A percentile compares a stretch with the other conserved stretches of the same genome.
These are phyloP conservation scores for Clarias macrocephalus DNA, from an alignment of 2,113 vertebrate genomes.

Conservation along the genomic window DNA sequence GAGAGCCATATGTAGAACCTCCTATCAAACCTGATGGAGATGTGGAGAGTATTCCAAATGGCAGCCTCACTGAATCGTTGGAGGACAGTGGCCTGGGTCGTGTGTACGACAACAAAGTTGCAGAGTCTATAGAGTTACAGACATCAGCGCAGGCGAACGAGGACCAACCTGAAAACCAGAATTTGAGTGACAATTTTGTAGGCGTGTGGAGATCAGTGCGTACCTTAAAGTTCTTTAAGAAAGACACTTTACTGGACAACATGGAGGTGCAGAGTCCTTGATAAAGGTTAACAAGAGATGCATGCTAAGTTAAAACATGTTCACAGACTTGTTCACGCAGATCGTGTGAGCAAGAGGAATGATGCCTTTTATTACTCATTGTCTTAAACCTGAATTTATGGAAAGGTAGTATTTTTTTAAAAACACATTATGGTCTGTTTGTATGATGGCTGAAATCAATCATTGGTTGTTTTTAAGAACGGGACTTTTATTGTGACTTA, in stretches of 20 bases:
- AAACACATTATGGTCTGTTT: conserved; percentile 47
- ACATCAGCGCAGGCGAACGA: conserved; percentile 57
- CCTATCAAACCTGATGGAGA: conserved; percentile 52
- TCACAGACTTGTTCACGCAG: conserved; percentile 33
- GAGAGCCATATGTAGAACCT: conserved; percentile 52
- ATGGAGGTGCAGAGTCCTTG: conserved; percentile 92
- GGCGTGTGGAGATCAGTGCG: conserved; percentile 89
- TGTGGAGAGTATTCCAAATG: conserved; percentile 38
- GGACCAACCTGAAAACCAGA: conserved; percentile 60
- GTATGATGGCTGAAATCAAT: conserved; percentile 36
- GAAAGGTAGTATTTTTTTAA: conserved; percentile 54
- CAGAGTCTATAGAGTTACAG: conserved; percentile 69
- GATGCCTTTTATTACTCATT: conserved; percentile 43
- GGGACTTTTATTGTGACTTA: conserved; percentile 41
- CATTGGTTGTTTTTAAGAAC: conserved; percentile 32
- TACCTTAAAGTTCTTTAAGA: conserved; percentile 83
- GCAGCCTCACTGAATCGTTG: conserved; percentile 25
- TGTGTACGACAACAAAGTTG: conserved; percentile 25
- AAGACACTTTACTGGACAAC: conserved; percentile 88
- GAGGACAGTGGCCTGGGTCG: conserved; percentile 22
- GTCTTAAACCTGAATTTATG: conserved; percentile 43
- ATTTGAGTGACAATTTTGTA: conserved; percentile 80
- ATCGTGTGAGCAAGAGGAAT: conserved; percentile 44
- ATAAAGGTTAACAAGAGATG: conserved; percentile 54
- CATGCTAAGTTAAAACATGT: conserved; percentile 52